phyloP scores from a whole-genome alignment of 1,140 invertebrate species.

The Pectinophora gossypiella region DNA sequence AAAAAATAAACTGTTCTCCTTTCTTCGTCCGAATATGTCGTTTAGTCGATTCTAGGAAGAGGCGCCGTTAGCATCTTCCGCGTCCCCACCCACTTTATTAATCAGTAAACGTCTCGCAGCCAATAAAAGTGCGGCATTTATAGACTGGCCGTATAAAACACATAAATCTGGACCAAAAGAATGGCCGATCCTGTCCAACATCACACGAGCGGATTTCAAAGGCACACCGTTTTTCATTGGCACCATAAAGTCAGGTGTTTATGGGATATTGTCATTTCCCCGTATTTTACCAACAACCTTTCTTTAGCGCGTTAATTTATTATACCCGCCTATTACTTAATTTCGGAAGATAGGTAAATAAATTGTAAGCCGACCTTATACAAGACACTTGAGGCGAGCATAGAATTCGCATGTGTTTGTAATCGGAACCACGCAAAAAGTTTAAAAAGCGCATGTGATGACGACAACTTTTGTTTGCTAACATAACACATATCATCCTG shows the following conservation, averaged over 20 bases:
- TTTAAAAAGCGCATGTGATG: slow-evolving; percentile 9
- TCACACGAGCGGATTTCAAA: slow-evolving; percentile 66
- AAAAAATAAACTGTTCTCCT: neutral
- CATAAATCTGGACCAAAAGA: slow-evolving; percentile 63
- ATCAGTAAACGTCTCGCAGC: slow-evolving; percentile 68
- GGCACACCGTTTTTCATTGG: slow-evolving; percentile 53
- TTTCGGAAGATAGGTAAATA: no score
- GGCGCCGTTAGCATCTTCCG: slow-evolving; percentile 52
- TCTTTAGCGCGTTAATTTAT: no score
- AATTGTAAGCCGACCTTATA: no score
- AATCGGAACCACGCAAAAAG: neutral
- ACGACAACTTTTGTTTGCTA: slow-evolving; percentile 22
- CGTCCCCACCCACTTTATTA: slow-evolving; percentile 66
- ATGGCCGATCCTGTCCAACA: slow-evolving; percentile 54
- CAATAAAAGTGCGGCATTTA: slow-evolving; percentile 68
- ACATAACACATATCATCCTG: slow-evolving; percentile 24
- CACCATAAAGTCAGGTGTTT: slow-evolving; percentile 60
- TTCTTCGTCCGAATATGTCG: neutral
- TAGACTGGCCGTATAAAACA: slow-evolving; percentile 63
- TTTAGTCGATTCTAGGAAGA: slow-evolving; percentile 54
- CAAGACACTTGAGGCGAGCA: no score
- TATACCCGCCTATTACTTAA: no score
- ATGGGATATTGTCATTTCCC: slow-evolving; percentile 35
- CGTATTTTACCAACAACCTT: slow-evolving; percentile 22
- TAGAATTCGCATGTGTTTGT: neutral